Percentiles rank a stretch among this genome's conserved stretches.
Evolutionary conservation across 92 coral and sea anemone genomes (phyloP).

Genomic region (Siderastrea radians): DNA sequence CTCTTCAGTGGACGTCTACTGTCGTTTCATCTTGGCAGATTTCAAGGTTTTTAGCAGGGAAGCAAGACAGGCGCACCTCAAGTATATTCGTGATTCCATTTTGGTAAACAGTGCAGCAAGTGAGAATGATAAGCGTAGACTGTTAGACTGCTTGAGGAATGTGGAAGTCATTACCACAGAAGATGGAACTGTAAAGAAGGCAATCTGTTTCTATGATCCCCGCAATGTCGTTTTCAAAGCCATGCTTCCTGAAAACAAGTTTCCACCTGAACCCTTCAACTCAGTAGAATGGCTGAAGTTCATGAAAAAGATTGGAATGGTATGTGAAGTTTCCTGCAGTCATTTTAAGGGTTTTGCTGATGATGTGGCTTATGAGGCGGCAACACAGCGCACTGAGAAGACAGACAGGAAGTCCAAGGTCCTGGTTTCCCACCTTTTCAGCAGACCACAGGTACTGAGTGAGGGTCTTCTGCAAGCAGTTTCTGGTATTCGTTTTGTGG

Average conservation of each 20-base stretch:
- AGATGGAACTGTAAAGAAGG: slow-evolving; percentile 1
- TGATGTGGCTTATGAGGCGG: slow-evolving; percentile 63
- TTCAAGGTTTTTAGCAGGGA: slow-evolving; percentile 40
- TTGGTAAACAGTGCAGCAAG: background rate
- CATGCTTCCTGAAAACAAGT: slow-evolving; percentile 56
- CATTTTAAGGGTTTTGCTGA: slow-evolving; percentile 58
- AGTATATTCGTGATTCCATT: slow-evolving; percentile 7
- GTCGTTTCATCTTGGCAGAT: slow-evolving; percentile 40
- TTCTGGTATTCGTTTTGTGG: slow-evolving; percentile 59
- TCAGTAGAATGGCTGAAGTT: slow-evolving; percentile 54
- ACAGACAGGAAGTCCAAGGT: slow-evolving; percentile 66
- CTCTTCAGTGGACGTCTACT: slow-evolving; percentile 62
- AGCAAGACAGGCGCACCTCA: slow-evolving; percentile 46
- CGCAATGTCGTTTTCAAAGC: slow-evolving; percentile 14
- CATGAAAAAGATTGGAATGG: slow-evolving; percentile 63
- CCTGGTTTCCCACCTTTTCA: slow-evolving; percentile 54
- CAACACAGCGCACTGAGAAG: background rate
- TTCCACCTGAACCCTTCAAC: slow-evolving; percentile 76
- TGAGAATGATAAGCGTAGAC: background rate
- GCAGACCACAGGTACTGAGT: background rate
- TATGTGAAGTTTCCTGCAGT: slow-evolving; percentile 37
- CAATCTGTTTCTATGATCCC: slow-evolving; percentile 47
- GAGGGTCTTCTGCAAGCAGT: slow-evolving; percentile 38
- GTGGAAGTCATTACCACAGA: slow-evolving; percentile 25
- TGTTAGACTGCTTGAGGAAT: background rate